Evolutionary conservation across 2,113 vertebrate genomes (phyloP).

Genomic region (Macquaria australasica): DNA sequence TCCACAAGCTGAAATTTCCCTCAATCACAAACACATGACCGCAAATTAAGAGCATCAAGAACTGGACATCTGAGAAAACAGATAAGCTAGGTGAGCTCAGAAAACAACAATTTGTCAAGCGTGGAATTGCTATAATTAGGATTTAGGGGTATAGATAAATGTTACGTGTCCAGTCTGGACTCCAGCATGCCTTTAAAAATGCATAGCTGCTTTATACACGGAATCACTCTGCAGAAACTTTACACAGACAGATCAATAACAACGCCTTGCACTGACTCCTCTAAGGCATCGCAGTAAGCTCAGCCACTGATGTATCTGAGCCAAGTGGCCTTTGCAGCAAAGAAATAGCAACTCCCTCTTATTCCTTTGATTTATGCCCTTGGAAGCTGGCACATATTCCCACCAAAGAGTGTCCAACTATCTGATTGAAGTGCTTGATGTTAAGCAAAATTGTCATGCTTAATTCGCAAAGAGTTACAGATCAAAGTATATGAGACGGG

Average conservation of each 20-base stretch:
- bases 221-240: slow-evolving; percentile 82
- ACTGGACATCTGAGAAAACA: slow-evolving; percentile 37
- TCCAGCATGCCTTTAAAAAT: slow-evolving; percentile 70
- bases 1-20: slow-evolving; percentile 52
- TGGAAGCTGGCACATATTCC: slow-evolving; percentile 76
- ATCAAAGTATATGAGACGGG: slow-evolving; percentile 62
- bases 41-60: slow-evolving; percentile 60
- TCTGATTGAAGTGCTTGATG: slow-evolving; percentile 72
- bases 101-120: slow-evolving; percentile 53
- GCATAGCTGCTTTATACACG: slow-evolving; percentile 71
- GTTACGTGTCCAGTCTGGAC: slow-evolving; percentile 64
- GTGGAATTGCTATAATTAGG: slow-evolving; percentile 65
- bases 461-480: slow-evolving; percentile 67
- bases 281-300: slow-evolving; percentile 75
- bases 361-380: slow-evolving; percentile 78
- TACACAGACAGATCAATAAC: slow-evolving; percentile 84
- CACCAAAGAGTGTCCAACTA: slow-evolving; percentile 65
- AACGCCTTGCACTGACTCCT: slow-evolving; percentile 68
- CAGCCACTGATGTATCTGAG: slow-evolving; percentile 76
- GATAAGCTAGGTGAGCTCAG: slow-evolving; percentile 31
- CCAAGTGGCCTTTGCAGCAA: slow-evolving; percentile 81
- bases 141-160: slow-evolving; percentile 71
- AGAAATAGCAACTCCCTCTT: slow-evolving; percentile 70
- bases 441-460: slow-evolving; percentile 73
- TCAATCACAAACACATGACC: slow-evolving; percentile 62